Evolutionary conservation across 1,140 invertebrate genomes (phyloP), one percentile per base, ranked within the genome.

Genomic region (Samia ricini): DNA sequence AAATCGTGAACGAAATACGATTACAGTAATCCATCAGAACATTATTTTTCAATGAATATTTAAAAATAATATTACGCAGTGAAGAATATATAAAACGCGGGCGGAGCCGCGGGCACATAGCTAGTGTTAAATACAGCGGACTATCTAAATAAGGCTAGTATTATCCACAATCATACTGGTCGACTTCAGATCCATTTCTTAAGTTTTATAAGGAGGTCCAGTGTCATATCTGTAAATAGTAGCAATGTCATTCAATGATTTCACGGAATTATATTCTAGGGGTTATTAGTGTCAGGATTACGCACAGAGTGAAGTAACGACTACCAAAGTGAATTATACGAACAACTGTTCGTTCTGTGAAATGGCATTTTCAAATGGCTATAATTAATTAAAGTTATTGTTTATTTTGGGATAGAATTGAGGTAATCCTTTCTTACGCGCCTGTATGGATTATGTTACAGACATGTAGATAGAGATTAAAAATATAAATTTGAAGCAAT

Each of bases 231-330:
- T 55, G 22, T 22, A 24, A 55, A 55, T 55, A 55, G 52, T 12
- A 22, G 15, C 20, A 55, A 55, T 55, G 52, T 55, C 52, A 55
- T n/a, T 42, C 48, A 49, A 12, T 55, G 52, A 55, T 55, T 55
- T 23, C 52, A 55, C 52, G 5, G 52, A 55, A 55, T 55, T 24
- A 55, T 24, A 55, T 49, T 49, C 15, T 42, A 42, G 33, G n/a
- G 33, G 33, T 42, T 42, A n/a, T n/a, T n/a, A 55, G 22, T 8
- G 21, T 12, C 24, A 24, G 2, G 52, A 55, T 55, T 55, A 55
- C 52, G 52, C 52, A 55, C 15, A 55, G 21, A 42, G 12, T 18
- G 15, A 21, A 19, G 5, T 23, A 22, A 12, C 52, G 21, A 55
- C 24, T 21, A 55, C 52, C 3, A 24, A 24, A 8, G 24, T 24